Percentiles rank a stretch among this genome's conserved stretches.
Evolutionary conservation across 2,797 vertebrate species (phyloP).

Genomic region (Sphenodon punctatus): DNA sequence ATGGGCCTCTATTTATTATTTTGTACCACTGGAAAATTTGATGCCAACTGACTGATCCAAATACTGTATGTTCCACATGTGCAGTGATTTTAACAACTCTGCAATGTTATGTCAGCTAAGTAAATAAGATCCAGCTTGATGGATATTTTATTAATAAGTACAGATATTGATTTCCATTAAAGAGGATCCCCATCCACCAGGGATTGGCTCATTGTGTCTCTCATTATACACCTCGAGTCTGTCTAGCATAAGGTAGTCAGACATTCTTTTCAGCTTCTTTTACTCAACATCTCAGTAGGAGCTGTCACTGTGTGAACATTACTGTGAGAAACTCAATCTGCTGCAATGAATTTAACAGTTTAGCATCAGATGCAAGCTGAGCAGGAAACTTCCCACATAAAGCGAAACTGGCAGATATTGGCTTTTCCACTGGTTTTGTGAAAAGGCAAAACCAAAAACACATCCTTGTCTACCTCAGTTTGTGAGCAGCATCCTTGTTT

Average conservation of each 20-base stretch:
- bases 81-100: background rate
- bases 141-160: background rate
- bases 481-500: background rate
- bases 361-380: background rate
- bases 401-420: background rate
- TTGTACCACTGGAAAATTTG: background rate
- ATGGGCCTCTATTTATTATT: background rate
- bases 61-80: background rate
- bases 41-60: background rate
- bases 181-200: background rate
- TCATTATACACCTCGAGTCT: background rate
- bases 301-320: background rate
- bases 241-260: background rate
- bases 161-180: background rate
- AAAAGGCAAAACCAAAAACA: background rate
- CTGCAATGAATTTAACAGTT: background rate
- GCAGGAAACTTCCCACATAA: background rate
- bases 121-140: background rate
- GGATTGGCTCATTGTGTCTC: background rate
- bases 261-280: background rate
- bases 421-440: background rate
- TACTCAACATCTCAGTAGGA: background rate
- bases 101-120: background rate
- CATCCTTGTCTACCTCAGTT: background rate
- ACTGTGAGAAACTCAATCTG: background rate